Conservation (phyloP, 92 coral and sea anemone genomes). For the Diadumene lineata region DNA sequence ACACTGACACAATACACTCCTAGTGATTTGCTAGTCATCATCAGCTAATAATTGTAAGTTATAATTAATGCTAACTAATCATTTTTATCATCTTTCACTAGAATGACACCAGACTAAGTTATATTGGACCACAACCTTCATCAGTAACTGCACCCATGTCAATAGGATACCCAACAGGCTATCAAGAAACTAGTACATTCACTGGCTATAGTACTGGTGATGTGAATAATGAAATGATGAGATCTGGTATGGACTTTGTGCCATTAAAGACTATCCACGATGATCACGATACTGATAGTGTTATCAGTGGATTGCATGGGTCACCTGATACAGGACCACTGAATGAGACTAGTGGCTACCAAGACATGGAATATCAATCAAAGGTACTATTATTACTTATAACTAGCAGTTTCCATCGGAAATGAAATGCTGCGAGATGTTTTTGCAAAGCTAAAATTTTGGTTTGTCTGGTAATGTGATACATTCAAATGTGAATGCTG, state of each 20-base stretch:
- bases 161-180: conserved; percentile 22
- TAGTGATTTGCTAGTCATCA: no score
- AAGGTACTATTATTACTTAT: conserved; percentile 14
- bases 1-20: no score
- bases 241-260: conserved; percentile 51
- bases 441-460: no score
- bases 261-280: conserved; percentile 49
- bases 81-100: no score
- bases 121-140: background rate
- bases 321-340: conserved; percentile 30
- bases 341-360: conserved; percentile 14
- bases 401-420: background rate
- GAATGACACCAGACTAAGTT: background rate
- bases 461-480: no score
- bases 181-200: conserved; percentile 18
- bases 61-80: no score
- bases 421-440: no score
- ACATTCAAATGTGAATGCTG: no score
- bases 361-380: conserved; percentile 17
- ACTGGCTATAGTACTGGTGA: conserved; percentile 19
- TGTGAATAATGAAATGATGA: conserved; percentile 12
- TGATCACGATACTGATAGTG: conserved; percentile 52
- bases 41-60: no score
- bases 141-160: conserved; percentile 10
- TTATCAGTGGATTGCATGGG: conserved; percentile 53